Percentiles rank a stretch among this genome's conserved stretches.
These are phyloP conservation scores for Cyprinella venusta DNA, from an alignment of 2,797 vertebrate genomes.

Conservation along the genomic window DNA sequence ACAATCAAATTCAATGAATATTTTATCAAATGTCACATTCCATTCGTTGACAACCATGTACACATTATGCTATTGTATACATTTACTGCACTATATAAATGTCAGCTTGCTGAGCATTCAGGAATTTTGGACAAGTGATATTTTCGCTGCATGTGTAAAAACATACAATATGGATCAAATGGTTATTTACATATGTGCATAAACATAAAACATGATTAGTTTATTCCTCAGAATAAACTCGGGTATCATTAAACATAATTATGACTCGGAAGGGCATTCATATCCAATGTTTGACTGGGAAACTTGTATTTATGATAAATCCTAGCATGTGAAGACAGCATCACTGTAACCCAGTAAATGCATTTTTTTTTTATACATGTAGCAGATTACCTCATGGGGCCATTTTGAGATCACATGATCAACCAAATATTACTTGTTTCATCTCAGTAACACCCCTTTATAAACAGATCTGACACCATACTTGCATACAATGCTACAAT, in stretches of 20 bases:
- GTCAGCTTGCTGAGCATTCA: neutral
- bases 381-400: neutral
- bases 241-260: neutral
- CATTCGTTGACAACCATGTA: neutral
- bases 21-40: neutral
- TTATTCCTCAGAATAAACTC: neutral
- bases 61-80: neutral
- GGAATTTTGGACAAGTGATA: neutral
- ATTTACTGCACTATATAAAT: neutral
- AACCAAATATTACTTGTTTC: neutral
- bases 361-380: neutral
- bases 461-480: neutral
- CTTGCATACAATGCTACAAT: neutral
- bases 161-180: neutral
- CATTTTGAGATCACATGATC: conserved; percentile 1
- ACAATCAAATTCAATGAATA: neutral
- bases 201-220: neutral
- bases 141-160: neutral
- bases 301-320: neutral
- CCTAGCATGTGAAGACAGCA: neutral
- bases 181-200: neutral
- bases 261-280: neutral
- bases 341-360: neutral
- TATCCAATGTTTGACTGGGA: neutral
- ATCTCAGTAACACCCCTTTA: neutral